Evolutionary conservation across 2,888 invertebrate genomes (phyloP).

Genomic region (Sphaeridia pumilis): DNA sequence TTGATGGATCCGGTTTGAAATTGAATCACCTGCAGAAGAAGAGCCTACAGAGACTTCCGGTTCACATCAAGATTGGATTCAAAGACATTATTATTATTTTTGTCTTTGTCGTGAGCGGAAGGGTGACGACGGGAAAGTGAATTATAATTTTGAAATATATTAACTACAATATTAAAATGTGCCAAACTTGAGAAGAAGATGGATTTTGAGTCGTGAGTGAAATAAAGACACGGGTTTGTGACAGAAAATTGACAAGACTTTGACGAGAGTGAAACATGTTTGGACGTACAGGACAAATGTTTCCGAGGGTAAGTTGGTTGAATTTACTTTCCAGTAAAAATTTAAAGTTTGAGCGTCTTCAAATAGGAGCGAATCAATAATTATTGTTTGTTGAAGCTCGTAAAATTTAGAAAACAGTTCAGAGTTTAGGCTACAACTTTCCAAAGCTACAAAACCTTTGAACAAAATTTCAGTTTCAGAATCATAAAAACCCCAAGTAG

Average conservation of each 20-base stretch:
- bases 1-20: not conserved
- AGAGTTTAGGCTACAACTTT: too few species aligned
- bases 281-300: constrained; percentile 36
- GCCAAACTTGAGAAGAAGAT: not conserved
- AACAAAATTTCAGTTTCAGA: too few species aligned
- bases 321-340: too few species aligned
- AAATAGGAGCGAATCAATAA: too few species aligned
- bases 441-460: too few species aligned
- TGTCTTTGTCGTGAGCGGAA: not conserved
- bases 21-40: not conserved
- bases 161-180: not conserved
- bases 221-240: not conserved
- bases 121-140: not conserved
- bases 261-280: constrained; percentile 21
- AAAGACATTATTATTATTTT: not conserved
- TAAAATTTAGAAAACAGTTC: too few species aligned
- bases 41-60: not conserved
- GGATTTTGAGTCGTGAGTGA: not conserved
- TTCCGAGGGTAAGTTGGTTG: constrained; percentile 35
- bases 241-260: not conserved
- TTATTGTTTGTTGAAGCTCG: too few species aligned
- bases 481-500: too few species aligned
- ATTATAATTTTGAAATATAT: not conserved
- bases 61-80: not conserved
- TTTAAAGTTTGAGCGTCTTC: not conserved